Percentiles rank a stretch among this genome's conserved stretches.
These are phyloP conservation scores for Trachelus iudaicus DNA, from an alignment of 2,888 invertebrate species.

Conservation along the genomic window DNA sequence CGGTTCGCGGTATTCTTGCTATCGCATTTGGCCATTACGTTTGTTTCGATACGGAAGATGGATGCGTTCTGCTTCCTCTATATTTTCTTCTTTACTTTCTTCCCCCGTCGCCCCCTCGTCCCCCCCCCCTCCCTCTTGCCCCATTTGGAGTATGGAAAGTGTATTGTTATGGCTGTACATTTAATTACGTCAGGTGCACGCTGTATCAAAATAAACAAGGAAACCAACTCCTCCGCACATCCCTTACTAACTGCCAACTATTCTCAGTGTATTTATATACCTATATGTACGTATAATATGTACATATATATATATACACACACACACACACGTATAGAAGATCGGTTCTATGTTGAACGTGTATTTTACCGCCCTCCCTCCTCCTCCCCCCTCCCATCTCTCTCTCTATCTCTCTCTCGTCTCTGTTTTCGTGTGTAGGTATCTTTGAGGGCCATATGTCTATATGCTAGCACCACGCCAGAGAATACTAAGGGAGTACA, in stretches of 20 bases:
- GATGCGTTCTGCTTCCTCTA: background rate
- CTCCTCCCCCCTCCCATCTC: no score
- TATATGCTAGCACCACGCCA: slow-evolving; percentile 25
- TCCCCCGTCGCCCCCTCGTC: no score
- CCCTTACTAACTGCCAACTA: background rate
- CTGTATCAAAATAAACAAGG: slow-evolving; percentile 41
- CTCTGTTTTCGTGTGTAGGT: slow-evolving; percentile 11
- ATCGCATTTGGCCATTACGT: background rate
- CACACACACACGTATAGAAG: background rate
- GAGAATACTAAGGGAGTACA: slow-evolving; percentile 17
- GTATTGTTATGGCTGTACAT: slow-evolving; percentile 32
- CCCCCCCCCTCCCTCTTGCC: no score
- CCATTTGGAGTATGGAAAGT: slow-evolving; percentile 9
- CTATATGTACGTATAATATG: no score
- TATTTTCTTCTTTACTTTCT: no score
- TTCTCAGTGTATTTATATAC: background rate
- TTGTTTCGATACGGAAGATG: background rate
- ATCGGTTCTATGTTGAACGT: background rate
- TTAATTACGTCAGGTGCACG: slow-evolving; percentile 48
- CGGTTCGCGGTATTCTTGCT: no score
- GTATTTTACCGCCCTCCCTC: background rate
- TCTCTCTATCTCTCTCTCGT: no score
- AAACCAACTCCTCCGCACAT: background rate
- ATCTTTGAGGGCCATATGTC: slow-evolving; percentile 13
- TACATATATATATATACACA: background rate